Evolutionary conservation across 2,113 vertebrate species (phyloP).

Genomic region (Mesocricetus auratus): DNA sequence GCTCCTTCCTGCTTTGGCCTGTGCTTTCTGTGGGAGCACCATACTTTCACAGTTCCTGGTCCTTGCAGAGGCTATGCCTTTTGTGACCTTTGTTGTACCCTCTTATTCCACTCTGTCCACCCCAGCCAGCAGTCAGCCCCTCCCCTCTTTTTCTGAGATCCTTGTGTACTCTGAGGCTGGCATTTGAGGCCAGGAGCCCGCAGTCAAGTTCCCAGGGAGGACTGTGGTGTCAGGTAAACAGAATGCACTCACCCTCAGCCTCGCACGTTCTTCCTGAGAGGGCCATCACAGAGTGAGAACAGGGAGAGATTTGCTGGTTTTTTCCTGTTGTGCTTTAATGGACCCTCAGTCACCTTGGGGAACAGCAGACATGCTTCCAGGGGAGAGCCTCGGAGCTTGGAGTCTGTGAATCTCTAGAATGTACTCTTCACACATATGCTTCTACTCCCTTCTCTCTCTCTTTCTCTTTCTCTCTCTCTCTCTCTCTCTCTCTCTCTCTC

Average conservation of each 20-base stretch:
- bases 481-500: neutral
- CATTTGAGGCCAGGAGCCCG: neutral
- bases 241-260: no score
- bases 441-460: neutral
- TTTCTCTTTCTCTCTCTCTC: no score
- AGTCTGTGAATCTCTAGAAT: neutral
- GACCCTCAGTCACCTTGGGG: neutral
- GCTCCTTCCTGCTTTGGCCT: neutral
- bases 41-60: neutral
- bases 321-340: neutral
- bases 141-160: neutral
- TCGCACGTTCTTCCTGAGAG: neutral
- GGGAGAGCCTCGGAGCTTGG: neutral
- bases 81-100: neutral
- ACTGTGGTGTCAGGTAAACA: neutral
- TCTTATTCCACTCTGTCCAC: fast-evolving
- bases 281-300: neutral
- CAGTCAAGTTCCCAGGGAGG: neutral
- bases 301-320: neutral
- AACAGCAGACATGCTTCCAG: neutral
- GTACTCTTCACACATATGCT: neutral
- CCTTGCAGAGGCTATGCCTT: neutral
- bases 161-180: neutral
- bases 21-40: neutral
- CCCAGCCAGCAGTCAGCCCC: fast-evolving